Conservation (phyloP, 2,888 invertebrate species). For the Watsonalla cultraria region DNA sequence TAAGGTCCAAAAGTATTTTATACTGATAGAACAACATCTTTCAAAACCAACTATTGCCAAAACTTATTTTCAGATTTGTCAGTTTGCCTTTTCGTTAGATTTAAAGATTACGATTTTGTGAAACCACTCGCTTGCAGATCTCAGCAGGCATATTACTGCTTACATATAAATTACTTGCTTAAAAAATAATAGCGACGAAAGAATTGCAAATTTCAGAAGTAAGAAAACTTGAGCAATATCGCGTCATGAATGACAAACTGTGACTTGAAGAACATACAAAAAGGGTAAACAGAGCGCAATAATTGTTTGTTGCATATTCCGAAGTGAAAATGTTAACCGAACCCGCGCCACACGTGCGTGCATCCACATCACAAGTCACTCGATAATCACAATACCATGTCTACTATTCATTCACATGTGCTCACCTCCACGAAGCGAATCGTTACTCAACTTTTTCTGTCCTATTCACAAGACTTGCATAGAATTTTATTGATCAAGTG, state of each 20-base stretch:
- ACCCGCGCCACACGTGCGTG: constrained; percentile 65
- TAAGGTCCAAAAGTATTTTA: no score
- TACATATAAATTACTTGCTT: no score
- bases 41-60: no score
- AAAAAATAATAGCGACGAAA: no score
- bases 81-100: no score
- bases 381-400: constrained; percentile 44
- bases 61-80: no score
- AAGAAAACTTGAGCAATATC: no score
- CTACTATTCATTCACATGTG: constrained; percentile 47
- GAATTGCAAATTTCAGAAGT: no score
- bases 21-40: no score
- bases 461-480: constrained; percentile 6
- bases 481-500: not conserved
- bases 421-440: constrained; percentile 39
- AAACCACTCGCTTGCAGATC: no score
- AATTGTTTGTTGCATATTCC: constrained; percentile 43
- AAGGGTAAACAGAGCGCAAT: constrained; percentile 54
- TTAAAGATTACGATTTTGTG: no score
- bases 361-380: constrained; percentile 21
- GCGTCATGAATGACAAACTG: not conserved
- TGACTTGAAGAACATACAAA: constrained; percentile 7
- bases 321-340: constrained; percentile 27
- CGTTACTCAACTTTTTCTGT: constrained; percentile 30
- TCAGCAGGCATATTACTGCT: no score